phyloP scores from a whole-genome alignment of 2,797 vertebrate species.

The Amblyopsis hoosieri region DNA sequence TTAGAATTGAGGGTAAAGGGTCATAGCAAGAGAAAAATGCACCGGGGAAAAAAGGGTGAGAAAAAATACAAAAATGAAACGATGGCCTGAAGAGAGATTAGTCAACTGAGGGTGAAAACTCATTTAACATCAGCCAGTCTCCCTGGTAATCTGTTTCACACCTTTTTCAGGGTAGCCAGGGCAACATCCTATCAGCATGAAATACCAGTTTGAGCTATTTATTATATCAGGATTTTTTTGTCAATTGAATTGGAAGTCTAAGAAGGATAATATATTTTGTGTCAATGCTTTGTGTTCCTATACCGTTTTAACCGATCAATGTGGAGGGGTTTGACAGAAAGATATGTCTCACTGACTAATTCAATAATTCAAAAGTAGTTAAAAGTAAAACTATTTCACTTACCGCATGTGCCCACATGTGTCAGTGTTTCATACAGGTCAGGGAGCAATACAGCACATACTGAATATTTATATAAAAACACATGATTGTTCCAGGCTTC shows the following conservation, averaged over 20 bases:
- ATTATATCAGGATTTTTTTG: slow-evolving; percentile 36
- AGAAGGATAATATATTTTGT: slow-evolving; percentile 38
- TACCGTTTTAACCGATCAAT: too few species aligned
- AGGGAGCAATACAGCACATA: too few species aligned
- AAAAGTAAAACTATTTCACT: not conserved
- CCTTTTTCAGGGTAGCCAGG: slow-evolving; percentile 38
- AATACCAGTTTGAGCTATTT: slow-evolving; percentile 40
- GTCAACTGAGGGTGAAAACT: slow-evolving; percentile 50
- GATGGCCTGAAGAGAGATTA: slow-evolving; percentile 56
- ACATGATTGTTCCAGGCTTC: not conserved
- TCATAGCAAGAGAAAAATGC: slow-evolving; percentile 48
- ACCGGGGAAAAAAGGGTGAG: slow-evolving; percentile 19
- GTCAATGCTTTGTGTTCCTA: slow-evolving; percentile 24
- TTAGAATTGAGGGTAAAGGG: slow-evolving; percentile 55
- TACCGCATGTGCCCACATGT: slow-evolving; percentile 14
- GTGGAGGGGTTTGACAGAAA: too few species aligned
- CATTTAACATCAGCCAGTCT: slow-evolving; percentile 53
- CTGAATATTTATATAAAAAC: too few species aligned
- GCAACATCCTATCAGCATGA: slow-evolving; percentile 32
- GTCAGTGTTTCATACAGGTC: too few species aligned
- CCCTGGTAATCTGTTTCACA: slow-evolving; percentile 59
- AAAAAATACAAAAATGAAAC: slow-evolving; percentile 20
- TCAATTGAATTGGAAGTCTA: slow-evolving; percentile 51
- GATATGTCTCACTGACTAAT: too few species aligned
- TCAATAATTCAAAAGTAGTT: not conserved